Evolutionary conservation across 2,888 invertebrate genomes (phyloP), one percentile per base, ranked within the genome.

Genomic region (Arenicola marina): DNA sequence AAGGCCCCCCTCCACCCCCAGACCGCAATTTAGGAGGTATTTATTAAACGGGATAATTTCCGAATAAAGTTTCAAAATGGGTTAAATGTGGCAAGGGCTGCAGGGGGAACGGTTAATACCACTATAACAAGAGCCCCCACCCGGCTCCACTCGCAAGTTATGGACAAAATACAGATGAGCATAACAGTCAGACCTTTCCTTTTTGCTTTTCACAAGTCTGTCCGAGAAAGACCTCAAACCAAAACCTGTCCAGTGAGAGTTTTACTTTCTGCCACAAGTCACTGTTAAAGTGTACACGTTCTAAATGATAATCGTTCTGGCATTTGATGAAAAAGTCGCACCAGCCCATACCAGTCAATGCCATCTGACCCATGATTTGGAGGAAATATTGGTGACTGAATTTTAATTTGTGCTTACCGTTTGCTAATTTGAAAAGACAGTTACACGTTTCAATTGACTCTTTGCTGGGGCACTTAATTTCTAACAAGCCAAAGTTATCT

Each of bases 291-390:
- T 18, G 18, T 11, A 48, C 21, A 15, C 48, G 48, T 48, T 48
- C 48, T 48, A 48, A 48, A 48, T 48, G 48, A 48, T 48, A 48
- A 48, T 48, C 48, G 7, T 48, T 15, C 21, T 21, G 15, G 48
- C 48, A 48, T 48, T 48, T 48, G 21, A 48, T 21, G 7, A 48
- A 48, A 48, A 48, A 48, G 24, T 48, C 48, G 21, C 48, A 48
- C 48, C 48, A 48, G 7, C 21, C 48, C 15, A 48, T 48, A 7
- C 48, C 48, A 48, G 48, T 48, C 24, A 48, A 48, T 7, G 48
- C 48, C 48, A 48, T 48, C 48, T 48, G 48, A 15, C 48, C 48
- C 48, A 48, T 48, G 15, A 48, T 21, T 48, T 48, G 48, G 21
- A 18, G 24, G 48, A 18, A 48, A 21, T 48, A 48, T 7, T 48